phyloP scores from a whole-genome alignment of 2,888 invertebrate species.

The Troides oblongomaculatus region DNA sequence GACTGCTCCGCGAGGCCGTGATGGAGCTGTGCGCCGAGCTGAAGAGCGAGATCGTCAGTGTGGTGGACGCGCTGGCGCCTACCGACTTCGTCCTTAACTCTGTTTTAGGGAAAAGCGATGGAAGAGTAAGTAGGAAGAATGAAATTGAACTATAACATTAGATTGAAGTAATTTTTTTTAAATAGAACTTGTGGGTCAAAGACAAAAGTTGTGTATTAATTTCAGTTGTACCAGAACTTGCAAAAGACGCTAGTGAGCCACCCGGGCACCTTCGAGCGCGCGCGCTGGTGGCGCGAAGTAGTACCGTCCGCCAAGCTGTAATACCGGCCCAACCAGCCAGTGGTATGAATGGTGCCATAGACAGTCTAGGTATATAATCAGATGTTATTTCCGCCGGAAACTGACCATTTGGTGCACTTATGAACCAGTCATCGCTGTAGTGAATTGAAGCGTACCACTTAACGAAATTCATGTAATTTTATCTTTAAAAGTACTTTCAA shows the following conservation, averaged over 20 bases:
- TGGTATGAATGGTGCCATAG: not conserved
- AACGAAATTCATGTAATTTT: too few relatives aligned
- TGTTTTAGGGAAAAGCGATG: constrained; percentile 90
- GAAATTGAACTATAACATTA: too few relatives aligned
- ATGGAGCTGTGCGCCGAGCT: constrained; percentile 84
- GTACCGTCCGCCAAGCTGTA: constrained; percentile 62
- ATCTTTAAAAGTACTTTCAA: too few relatives aligned
- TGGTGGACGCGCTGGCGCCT: constrained; percentile 92
- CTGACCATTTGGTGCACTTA: not conserved
- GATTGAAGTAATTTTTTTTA: too few relatives aligned
- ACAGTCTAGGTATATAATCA: not conserved
- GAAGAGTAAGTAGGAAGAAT: constrained; percentile 79
- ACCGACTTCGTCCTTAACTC: constrained; percentile 95
- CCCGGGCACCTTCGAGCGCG: constrained; percentile 84
- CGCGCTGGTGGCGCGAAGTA: constrained; percentile 84
- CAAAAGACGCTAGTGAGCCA: constrained; percentile 85
- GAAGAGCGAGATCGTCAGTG: constrained; percentile 86
- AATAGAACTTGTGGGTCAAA: not conserved
- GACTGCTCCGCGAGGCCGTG: constrained; percentile 83
- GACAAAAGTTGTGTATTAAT: constrained; percentile 18
- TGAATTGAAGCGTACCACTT: not conserved
- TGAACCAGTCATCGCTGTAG: not conserved
- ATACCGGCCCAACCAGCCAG: constrained; percentile 9
- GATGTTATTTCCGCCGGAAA: not conserved
- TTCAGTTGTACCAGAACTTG: constrained; percentile 86